Base-by-base conservation (phyloP, 2,113 vertebrate genomes). In the Xiphophorus maculatus region DNA sequence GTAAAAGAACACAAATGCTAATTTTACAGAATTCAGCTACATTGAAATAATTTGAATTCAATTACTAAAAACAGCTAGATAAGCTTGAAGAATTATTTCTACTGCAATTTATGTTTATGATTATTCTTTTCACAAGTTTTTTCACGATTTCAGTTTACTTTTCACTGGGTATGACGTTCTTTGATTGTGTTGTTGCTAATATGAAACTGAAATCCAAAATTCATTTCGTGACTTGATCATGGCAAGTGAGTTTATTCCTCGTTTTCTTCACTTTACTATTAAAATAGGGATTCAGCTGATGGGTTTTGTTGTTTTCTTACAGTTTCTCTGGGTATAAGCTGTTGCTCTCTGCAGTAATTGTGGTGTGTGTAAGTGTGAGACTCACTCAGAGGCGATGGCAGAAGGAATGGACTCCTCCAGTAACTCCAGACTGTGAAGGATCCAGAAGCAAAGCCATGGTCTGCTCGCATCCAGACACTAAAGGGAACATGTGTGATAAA, bases 371-470 rank as follows among this genome's bases (percentile, higher is more conserved):
- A 71, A 44, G 0, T 37, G 65, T n/a, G 64, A 51, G 63, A 93
- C 97, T 97, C 89, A 99, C 98, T 98, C 96, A 13, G 96, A 96
- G 62, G 96, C 94, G 22, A 97, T 88, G 0, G 93, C 89, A 63
- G 96, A 78, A 2, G 97, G 96, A 79, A 98, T 90, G 66, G 96
- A 95, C 72, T 99, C 96, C 1, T 97, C 96, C 4, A 99, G 93
- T 68, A 99, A 91, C 84, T 98, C 97, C 94, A 99, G 78, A 91
- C 98, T 97, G 95, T 99, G 98, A 90, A 99, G 94, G 88, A 99
- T 99, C 98, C 98, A 99, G 83, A 98, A 99, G 93, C 97, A 99
- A 73, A 99, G 94, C 98, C 98, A 99, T 8, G 98, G 98, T 58
- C 98, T 96, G 92, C 98, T 99, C 76, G 98, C 97, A 29, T 99